Conservation (phyloP, 2,113 vertebrate genomes). For the Heterocephalus glaber region DNA sequence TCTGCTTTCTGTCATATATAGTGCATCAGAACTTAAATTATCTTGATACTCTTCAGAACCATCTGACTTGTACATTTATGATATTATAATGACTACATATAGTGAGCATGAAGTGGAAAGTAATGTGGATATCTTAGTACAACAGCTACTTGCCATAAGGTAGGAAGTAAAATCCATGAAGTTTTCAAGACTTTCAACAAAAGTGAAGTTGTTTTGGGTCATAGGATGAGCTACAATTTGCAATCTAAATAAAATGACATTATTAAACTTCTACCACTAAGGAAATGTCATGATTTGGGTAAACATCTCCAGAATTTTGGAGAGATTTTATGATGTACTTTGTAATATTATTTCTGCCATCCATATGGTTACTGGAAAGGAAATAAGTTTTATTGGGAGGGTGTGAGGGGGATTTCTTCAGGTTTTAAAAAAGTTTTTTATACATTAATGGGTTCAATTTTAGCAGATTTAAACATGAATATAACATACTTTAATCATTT, state of each 20-base stretch:
- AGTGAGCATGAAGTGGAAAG: not conserved
- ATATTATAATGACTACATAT: not conserved
- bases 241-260: not conserved
- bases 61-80: conserved; percentile 1
- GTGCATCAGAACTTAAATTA: not conserved
- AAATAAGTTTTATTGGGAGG: not conserved
- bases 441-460: not conserved
- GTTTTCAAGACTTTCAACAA: not conserved
- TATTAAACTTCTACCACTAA: not conserved
- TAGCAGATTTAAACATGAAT: not conserved
- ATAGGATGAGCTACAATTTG: not conserved
- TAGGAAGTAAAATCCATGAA: not conserved
- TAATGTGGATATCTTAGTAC: not conserved
- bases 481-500: not conserved
- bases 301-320: not conserved
- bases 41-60: not conserved
- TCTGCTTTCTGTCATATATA: not conserved
- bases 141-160: not conserved
- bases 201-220: not conserved
- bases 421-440: not conserved
- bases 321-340: not conserved
- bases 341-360: not conserved
- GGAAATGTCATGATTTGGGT: not conserved
- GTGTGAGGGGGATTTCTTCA: not conserved
- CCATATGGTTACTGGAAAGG: not conserved